Evolutionary conservation across 2,113 vertebrate genomes (phyloP).

Genomic region (Litocranius walleri): DNA sequence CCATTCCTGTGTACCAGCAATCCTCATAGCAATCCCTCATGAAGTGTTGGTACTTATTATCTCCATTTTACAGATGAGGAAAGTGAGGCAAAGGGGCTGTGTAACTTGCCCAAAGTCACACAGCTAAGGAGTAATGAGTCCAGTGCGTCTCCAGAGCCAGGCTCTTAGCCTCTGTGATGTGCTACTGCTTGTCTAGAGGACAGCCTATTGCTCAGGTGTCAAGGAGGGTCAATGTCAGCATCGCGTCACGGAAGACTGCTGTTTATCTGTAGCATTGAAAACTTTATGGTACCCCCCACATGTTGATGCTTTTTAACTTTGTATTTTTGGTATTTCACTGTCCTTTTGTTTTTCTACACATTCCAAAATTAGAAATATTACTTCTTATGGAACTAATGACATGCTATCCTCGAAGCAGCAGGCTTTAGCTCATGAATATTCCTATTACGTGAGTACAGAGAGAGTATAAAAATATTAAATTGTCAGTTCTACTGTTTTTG

Average conservation of each 20-base stretch:
- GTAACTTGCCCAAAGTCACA: background rate
- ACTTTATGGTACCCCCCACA: background rate
- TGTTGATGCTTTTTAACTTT: background rate
- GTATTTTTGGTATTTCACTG: background rate
- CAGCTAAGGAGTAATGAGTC: background rate
- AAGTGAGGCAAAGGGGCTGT: background rate
- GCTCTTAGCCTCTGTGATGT: background rate
- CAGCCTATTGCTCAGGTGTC: background rate
- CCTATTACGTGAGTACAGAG: background rate
- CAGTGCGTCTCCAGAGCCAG: background rate
- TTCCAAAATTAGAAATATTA: background rate
- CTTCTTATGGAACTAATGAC: background rate
- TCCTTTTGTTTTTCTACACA: background rate
- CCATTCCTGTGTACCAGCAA: background rate
- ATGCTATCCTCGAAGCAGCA: background rate
- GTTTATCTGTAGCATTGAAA: background rate
- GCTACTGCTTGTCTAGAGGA: background rate
- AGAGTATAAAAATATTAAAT: background rate
- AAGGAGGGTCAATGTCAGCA: background rate
- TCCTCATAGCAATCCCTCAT: background rate
- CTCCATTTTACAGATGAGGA: background rate
- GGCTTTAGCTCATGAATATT: background rate
- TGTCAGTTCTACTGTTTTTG: background rate
- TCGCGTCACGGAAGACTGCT: fast-evolving
- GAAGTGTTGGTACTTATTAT: background rate